Conservation (phyloP, 2,888 invertebrate species). For the Clistopyga incitator region DNA sequence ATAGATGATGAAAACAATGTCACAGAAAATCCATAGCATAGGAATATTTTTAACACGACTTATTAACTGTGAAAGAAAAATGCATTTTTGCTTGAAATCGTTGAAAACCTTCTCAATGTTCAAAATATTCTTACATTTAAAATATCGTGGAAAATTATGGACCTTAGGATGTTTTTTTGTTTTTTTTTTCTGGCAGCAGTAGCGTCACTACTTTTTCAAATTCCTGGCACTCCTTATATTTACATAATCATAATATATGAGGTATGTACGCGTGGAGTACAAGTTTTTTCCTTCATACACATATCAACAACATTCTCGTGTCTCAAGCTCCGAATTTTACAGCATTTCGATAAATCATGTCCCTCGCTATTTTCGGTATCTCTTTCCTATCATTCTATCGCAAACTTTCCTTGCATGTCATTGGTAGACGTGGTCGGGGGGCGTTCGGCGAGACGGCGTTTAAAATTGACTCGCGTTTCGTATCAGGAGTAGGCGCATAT, state of each 20-base stretch:
- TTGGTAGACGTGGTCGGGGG: conserved; percentile 36
- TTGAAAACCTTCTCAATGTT: background rate
- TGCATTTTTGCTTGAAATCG: too few species aligned
- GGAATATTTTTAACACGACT: too few species aligned
- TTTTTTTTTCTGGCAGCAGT: conserved; percentile 39
- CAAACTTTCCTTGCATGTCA: conserved; percentile 12
- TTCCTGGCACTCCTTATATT: conserved; percentile 62
- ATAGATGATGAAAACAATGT: too few species aligned
- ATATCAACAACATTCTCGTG: conserved; percentile 21
- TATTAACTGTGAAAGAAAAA: too few species aligned
- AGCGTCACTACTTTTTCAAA: conserved; percentile 52
- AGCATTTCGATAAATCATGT: conserved; percentile 34
- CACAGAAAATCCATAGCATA: too few species aligned
- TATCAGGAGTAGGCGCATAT: conserved; percentile 82
- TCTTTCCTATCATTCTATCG: conserved; percentile 3
- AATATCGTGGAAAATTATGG: background rate
- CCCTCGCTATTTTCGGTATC: conserved; percentile 25
- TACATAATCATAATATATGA: conserved; percentile 66
- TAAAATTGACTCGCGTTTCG: conserved; percentile 83
- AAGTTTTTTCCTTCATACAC: conserved; percentile 32
- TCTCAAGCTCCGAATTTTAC: conserved; percentile 36
- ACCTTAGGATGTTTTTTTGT: conserved; percentile 23
- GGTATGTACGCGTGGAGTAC: conserved; percentile 53
- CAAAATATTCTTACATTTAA: background rate
- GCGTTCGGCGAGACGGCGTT: conserved; percentile 65